Percentiles rank a stretch among this genome's conserved stretches.
phyloP scores from a whole-genome alignment of 2,888 invertebrate species.

The Ceraclea dissimilis region DNA sequence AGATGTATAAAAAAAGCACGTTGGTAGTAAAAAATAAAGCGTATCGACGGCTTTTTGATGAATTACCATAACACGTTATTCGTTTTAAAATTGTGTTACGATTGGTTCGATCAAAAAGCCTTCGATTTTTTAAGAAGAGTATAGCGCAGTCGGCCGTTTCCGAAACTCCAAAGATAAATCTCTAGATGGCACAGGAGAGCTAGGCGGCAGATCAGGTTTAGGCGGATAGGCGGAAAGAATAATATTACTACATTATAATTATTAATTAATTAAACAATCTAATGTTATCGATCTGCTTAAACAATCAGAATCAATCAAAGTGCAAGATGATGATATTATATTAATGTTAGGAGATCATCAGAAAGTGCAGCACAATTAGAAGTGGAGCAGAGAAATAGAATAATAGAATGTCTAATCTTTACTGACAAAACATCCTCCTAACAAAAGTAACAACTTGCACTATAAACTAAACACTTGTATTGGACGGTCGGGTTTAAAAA shows the following conservation, averaged over 20 bases:
- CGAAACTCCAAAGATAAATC: conserved; percentile 26
- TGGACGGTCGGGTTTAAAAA: neutral
- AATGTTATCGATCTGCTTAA: conserved; percentile 9
- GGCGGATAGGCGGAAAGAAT: conserved; percentile 16
- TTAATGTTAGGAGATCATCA: neutral
- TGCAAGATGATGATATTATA: neutral
- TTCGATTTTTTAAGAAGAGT: conserved; percentile 2
- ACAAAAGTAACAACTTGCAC: neutral
- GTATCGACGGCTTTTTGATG: neutral
- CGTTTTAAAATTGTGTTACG: neutral
- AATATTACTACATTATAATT: neutral
- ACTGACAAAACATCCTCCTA: neutral
- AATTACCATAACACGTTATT: neutral
- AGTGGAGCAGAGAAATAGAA: neutral
- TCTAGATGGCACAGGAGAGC: conserved; percentile 18
- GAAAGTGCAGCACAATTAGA: neutral
- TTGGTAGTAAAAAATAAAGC: neutral
- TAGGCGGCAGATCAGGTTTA: conserved; percentile 17
- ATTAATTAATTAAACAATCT: conserved; percentile 3
- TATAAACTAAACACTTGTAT: neutral
- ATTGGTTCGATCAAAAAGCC: neutral
- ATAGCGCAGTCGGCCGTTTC: conserved; percentile 23
- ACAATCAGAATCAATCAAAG: neutral
- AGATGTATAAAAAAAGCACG: neutral
- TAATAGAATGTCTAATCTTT: neutral